phyloP scores from a whole-genome alignment of 2,797 vertebrate species.

The Pangasius sanitwongsei region DNA sequence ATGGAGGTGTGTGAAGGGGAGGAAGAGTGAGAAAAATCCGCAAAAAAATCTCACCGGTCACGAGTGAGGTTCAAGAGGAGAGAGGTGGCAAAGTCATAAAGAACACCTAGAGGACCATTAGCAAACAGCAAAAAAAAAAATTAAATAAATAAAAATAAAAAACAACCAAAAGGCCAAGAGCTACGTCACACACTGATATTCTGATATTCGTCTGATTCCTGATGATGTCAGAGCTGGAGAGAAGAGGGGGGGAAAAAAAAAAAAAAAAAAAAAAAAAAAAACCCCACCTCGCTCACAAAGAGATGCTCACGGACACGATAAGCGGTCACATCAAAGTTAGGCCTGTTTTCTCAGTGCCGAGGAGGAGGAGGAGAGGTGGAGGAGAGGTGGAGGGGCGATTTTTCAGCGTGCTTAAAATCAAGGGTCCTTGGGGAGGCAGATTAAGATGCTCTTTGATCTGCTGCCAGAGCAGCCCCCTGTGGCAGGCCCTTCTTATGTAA shows the following conservation, averaged over 20 bases:
- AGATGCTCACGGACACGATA: conserved; percentile 39
- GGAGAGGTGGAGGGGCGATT: conserved; percentile 41
- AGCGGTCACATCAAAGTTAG: conserved; percentile 54
- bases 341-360: conserved; percentile 45
- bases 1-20: background rate
- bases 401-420: conserved; percentile 71
- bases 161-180: background rate
- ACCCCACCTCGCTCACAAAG: background rate
- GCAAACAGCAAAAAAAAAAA: conserved; percentile 14
- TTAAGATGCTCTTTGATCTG: conserved; percentile 72
- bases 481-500: conserved; percentile 71
- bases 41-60: background rate
- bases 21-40: background rate
- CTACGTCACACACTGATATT: background rate
- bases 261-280: background rate
- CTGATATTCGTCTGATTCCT: background rate
- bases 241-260: too few relatives aligned
- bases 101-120: background rate
- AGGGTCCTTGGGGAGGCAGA: conserved; percentile 69
- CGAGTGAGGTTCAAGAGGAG: background rate
- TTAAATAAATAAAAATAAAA: background rate
- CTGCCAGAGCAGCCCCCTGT: conserved; percentile 71
- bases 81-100: background rate
- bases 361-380: conserved; percentile 16
- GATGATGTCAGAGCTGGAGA: background rate